Evolutionary conservation across 2,113 vertebrate species (phyloP).

Genomic region (Epinephelus moara): DNA sequence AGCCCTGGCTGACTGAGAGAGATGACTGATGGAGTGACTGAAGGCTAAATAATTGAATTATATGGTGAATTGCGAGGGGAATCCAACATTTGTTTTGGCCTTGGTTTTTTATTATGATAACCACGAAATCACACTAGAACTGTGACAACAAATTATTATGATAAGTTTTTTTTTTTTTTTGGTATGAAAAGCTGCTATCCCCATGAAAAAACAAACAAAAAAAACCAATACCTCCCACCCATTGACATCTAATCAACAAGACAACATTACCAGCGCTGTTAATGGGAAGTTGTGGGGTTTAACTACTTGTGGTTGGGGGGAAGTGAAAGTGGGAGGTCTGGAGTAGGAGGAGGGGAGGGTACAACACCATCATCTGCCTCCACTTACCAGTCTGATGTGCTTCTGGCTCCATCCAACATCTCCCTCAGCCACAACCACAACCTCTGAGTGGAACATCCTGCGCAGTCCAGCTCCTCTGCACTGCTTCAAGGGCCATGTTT

Average conservation of each 20-base stretch:
- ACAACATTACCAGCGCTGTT: conserved; percentile 49
- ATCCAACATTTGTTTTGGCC: conserved; percentile 12
- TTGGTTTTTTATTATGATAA: neutral
- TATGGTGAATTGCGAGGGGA: neutral
- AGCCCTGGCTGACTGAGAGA: neutral
- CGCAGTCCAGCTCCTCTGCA: conserved; percentile 51
- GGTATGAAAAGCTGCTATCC: neutral
- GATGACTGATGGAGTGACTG: neutral
- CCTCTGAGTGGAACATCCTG: conserved; percentile 64
- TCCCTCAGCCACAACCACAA: conserved; percentile 73
- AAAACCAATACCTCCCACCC: neutral
- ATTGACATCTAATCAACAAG: conserved; percentile 23
- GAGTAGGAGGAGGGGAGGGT: conserved; percentile 48
- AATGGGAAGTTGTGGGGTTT: conserved; percentile 51
- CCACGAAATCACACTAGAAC: conserved; percentile 7
- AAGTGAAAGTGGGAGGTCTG: conserved; percentile 74
- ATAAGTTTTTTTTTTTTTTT: neutral
- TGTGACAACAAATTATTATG: conserved; percentile 19
- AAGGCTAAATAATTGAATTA: neutral
- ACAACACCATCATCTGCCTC: conserved; percentile 72
- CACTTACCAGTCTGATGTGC: conserved; percentile 72
- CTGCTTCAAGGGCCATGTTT: conserved; percentile 56
- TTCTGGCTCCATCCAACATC: conserved; percentile 59
- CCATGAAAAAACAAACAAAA: neutral
- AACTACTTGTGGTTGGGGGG: conserved; percentile 59